Percentiles rank a stretch among this genome's conserved stretches.
phyloP scores from a whole-genome alignment of 1,140 invertebrate genomes.

The Cotesia vestalis region DNA sequence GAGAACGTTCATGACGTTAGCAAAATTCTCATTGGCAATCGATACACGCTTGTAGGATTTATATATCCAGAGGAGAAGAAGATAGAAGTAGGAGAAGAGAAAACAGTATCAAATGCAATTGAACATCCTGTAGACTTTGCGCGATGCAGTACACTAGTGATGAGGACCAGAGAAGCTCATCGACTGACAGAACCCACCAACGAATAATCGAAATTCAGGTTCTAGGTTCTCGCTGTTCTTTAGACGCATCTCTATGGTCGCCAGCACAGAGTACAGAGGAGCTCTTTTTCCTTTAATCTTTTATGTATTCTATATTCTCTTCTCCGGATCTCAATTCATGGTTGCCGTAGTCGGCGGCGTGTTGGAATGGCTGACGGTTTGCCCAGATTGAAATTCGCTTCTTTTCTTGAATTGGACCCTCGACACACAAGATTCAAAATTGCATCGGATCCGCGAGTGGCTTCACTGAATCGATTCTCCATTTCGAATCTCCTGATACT shows the following conservation, averaged over 20 bases:
- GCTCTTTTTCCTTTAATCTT: neutral
- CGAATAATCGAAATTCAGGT: conserved; percentile 10
- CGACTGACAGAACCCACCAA: conserved; percentile 8
- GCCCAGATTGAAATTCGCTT: conserved; percentile 24
- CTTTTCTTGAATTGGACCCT: conserved; percentile 23
- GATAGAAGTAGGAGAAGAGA: neutral
- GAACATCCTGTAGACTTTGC: conserved; percentile 1
- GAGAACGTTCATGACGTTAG: conserved; percentile 26
- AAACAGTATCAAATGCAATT: conserved; percentile 1
- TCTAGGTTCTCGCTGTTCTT: neutral
- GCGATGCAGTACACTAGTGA: neutral
- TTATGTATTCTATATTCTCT: neutral
- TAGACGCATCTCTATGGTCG: neutral
- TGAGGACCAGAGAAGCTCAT: neutral
- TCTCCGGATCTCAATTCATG: neutral
- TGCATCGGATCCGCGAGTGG: conserved; percentile 17
- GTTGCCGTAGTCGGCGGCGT: too few relatives aligned
- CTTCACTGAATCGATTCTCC: conserved; percentile 13
- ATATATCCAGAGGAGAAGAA: neutral
- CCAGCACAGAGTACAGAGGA: neutral
- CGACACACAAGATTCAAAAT: conserved; percentile 25
- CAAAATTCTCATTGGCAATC: conserved; percentile 24
- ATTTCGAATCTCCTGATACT: conserved; percentile 3
- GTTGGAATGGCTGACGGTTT: neutral
- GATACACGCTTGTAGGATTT: conserved; percentile 13